Evolutionary conservation across 2,113 vertebrate species (phyloP), one percentile per base, ranked within the genome.

Genomic region (Indicator indicator): DNA sequence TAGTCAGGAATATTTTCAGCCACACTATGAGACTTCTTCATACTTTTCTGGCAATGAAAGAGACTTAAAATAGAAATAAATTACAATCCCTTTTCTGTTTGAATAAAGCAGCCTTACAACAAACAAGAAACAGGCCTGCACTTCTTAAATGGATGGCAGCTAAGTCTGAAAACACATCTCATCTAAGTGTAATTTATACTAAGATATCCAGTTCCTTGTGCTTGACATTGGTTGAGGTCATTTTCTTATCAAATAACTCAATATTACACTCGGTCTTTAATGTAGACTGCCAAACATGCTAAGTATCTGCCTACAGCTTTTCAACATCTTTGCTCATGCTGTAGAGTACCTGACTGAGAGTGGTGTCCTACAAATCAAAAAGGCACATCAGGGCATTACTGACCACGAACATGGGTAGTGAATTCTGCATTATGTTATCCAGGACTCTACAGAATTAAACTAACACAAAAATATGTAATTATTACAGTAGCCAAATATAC

Each of bases 61-160:
- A 9, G 40, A 86, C 76, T 90, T 93, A 90, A 95, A 91, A 90
- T 16, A 91, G 38, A 81, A 94, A 81, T 38, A 88, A 71, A 90
- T 72, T 78, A 88, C 52, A 89, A 33, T 5, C 21, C 28, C 20
- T 88, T 84, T 91, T 95, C 65, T 90, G 40, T 74, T 93, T 81
- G 44, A 62, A 88, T 84, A 52, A 93, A 75, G 69, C 36, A 55
- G 69, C 20, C 50, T 84, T 83, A 88, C 72, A 93, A 91, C 58
- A 95, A 95, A 80, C 65, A 56, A 88, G 69, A 95, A 91, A 88
- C 28, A 90, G 60, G 65, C 44, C 76, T 83, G 65, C 62, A 81
- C 48, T 75, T 84, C 91, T 91, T 96, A 88, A 88, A 91, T 27
- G 27, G 65, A 40, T 26, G n/a, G 54, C 93, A 94, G 62, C 58